These are phyloP conservation scores for Crocodylus rhombifer DNA, from an alignment of 2,797 vertebrate genomes.

Conservation along the genomic window DNA sequence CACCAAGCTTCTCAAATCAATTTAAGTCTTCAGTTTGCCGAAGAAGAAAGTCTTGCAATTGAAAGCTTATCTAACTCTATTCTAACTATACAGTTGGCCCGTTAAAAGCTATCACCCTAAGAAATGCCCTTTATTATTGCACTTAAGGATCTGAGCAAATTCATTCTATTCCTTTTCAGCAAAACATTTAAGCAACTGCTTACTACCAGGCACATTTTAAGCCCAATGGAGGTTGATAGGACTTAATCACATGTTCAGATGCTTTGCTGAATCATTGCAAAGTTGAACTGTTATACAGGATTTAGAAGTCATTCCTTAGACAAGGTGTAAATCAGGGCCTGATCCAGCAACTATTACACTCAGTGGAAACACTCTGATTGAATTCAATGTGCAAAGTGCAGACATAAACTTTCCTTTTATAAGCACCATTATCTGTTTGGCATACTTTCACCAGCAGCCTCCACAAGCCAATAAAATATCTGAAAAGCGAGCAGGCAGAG, in stretches of 20 bases:
- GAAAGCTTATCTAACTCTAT: too few relatives aligned
- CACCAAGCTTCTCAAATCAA: background rate
- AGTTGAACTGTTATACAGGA: background rate
- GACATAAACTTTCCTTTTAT: background rate
- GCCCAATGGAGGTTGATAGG: background rate
- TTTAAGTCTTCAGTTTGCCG: background rate
- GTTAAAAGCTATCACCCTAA: too few relatives aligned
- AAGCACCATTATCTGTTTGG: background rate
- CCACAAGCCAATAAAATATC: background rate
- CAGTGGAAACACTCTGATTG: background rate
- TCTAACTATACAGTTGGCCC: too few relatives aligned
- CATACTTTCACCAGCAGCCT: background rate
- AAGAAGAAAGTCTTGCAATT: background rate
- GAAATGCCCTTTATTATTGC: too few relatives aligned
- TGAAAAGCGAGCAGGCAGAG: background rate
- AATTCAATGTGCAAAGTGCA: background rate
- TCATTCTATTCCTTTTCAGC: background rate
- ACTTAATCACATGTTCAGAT: rapidly evolving
- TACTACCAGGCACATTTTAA: background rate
- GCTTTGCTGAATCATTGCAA: background rate
- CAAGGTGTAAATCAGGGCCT: background rate
- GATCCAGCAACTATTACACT: background rate
- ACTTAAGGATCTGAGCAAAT: background rate
- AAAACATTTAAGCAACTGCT: background rate
- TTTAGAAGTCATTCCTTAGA: background rate